Evolutionary conservation across 1,140 invertebrate species (phyloP).

Genomic region (Melipona quadrifasciata): DNA sequence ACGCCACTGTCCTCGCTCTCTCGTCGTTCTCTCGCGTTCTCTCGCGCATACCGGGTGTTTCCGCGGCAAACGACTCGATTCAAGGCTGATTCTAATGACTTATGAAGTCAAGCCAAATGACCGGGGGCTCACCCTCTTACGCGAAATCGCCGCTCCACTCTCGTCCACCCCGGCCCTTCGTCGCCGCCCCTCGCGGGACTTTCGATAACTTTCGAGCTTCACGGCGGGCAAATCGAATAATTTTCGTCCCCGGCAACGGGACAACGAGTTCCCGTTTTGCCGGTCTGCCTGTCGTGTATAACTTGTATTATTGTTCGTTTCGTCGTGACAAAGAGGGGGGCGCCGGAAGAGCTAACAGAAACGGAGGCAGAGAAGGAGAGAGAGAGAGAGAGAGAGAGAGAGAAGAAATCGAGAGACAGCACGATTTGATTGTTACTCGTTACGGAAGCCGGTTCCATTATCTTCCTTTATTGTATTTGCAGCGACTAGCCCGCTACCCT

Average conservation of each 20-base stretch:
- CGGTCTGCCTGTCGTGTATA: constrained; percentile 50
- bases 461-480: constrained; percentile 42
- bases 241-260: constrained; percentile 56
- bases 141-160: constrained; percentile 31
- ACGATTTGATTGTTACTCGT: constrained; percentile 49
- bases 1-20: constrained; percentile 3
- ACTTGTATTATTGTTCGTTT: constrained; percentile 49
- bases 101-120: constrained; percentile 83
- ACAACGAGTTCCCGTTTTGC: constrained; percentile 43
- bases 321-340: constrained; percentile 36
- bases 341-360: neutral
- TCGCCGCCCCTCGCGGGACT: constrained; percentile 56
- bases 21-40: neutral
- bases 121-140: constrained; percentile 69
- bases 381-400: neutral
- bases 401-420: constrained; percentile 46
- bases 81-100: constrained; percentile 81
- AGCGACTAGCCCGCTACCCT: constrained; percentile 9
- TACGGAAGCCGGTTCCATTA: constrained; percentile 53
- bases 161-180: constrained; percentile 1
- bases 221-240: constrained; percentile 75
- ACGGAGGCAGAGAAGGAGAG: neutral
- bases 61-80: constrained; percentile 69
- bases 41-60: constrained; percentile 65
- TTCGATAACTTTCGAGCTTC: constrained; percentile 71